phyloP scores from a whole-genome alignment of 1,140 invertebrate genomes.

The Araneus ventricosus region DNA sequence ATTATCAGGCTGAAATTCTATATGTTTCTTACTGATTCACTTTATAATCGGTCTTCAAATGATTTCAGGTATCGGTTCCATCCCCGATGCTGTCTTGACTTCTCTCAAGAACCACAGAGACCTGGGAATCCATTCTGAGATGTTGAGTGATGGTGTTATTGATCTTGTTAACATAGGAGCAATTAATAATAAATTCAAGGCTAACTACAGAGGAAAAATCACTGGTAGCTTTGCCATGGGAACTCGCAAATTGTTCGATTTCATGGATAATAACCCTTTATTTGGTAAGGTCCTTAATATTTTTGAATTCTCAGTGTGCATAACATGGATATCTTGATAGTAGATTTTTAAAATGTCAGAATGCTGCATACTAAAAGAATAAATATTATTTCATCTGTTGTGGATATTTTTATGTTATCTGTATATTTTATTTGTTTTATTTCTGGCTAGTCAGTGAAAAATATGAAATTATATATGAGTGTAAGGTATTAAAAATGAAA shows the following conservation, averaged over 20 bases:
- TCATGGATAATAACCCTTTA: conserved; percentile 95
- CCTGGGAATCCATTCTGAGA: conserved; percentile 95
- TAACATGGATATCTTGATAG: no score
- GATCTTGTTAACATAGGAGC: conserved; percentile 90
- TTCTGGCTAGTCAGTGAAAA: no score
- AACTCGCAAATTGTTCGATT: conserved; percentile 91
- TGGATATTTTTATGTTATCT: no score
- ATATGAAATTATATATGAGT: no score
- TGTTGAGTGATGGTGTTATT: conserved; percentile 94
- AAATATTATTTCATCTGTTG: no score
- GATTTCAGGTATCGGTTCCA: conserved; percentile 90
- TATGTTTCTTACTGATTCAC: neutral
- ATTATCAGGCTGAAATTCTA: neutral
- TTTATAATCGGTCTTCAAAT: no score
- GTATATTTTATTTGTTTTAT: no score
- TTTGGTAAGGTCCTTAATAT: conserved; percentile 84
- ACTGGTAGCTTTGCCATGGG: conserved; percentile 94
- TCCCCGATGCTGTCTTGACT: conserved; percentile 93
- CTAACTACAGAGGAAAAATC: conserved; percentile 89
- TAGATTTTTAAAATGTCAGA: no score
- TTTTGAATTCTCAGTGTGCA: neutral
- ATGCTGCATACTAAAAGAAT: no score
- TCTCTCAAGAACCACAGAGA: conserved; percentile 91
- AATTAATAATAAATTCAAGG: conserved; percentile 92
- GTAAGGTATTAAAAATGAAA: no score